Evolutionary conservation across 35 echinoderm and acorn worm species (phyloP), one percentile per base, ranked within the genome.

Genomic region (Nesometra sesokonis): DNA sequence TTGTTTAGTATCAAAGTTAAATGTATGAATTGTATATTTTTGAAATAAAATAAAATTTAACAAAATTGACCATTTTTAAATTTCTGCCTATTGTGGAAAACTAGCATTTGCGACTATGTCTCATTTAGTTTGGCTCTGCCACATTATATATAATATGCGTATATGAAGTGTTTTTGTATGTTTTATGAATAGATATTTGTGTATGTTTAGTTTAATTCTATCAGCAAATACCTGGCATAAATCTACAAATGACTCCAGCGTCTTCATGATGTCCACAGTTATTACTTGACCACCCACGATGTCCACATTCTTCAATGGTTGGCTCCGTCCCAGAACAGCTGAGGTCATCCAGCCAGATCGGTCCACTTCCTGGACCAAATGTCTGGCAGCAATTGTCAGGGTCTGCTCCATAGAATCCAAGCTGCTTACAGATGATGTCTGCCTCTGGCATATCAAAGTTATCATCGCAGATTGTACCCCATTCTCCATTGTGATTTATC

Each of bases 181-280:
- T n/a, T n/a, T n/a, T n/a, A n/a, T n/a, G n/a, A n/a, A n/a, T n/a
- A n/a, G n/a, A n/a, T n/a, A n/a, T n/a, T n/a, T n/a, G n/a, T n/a
- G n/a, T n/a, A n/a, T n/a, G n/a, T n/a, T n/a, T n/a, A n/a, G n/a
- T n/a, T n/a, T n/a, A n/a, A n/a, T n/a, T n/a, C n/a, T n/a, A n/a
- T n/a, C n/a, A n/a, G n/a, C n/a, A 43, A 43, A 7, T 43, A 43
- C 39, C 31, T 30, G 27, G 27, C 4, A 32, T 30, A 5, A 78
- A 32, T 9, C 27, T 80, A 80, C 79, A 80, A n/a, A 34, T 80
- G 79, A 80, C 35, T 3, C 79, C 35, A 3, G 35, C 35, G 23
- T 80, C 79, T 80, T 80, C 79, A 36, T 80, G 32, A 32, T 80
- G 79, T 33, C 32, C 79, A 32, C 79, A 80, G 31, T 80, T 80